Base-by-base conservation (phyloP, 2,113 vertebrate genomes). In the Engraulis encrasicolus region DNA sequence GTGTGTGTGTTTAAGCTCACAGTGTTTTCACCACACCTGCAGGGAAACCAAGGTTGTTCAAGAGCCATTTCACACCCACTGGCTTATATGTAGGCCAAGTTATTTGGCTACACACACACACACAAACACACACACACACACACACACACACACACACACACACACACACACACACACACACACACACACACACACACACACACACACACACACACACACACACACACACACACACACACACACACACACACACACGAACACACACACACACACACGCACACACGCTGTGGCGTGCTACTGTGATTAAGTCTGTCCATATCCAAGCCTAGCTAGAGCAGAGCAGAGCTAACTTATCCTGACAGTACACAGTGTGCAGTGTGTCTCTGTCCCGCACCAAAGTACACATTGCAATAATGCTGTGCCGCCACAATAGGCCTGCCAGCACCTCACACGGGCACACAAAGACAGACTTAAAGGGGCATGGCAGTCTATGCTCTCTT, bases 1-100 rank as follows among this genome's bases (percentile, higher is more conserved):
- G 54, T 38, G 84, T 84, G 82, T 83, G 74, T 83, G 54, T 50
- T 79, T 3, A 81, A 20, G 40, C 40, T 58, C 20, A 58, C 54
- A 58, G 50, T 58, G 6, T 58, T 58, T 58, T 66, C 58, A 66
- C 31, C 23, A 66, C 58, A 27, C 58, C 6, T 61, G 58, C 58
- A 31, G 58, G n/a, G 58, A 27, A n/a, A 66, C 9, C 23, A 31
- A 66, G 12, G 11, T 9, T 66, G 58, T 27, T 31, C 23, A 27
- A 11, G 9, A 27, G 23, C 58, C 11, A 66, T 66, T 31, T 66
- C 27, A 66, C 58, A 31, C 27, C 11, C 1, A 23, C 40, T 5
- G 9, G 40, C 40, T 45, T 3, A 5, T 45, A 45, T 45, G 40
- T 45, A 45, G 40, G 40, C 40, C 40, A 45, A 45, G 40, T 7